Percentiles rank a stretch among this genome's conserved stretches.
These are phyloP conservation scores for Apoda limacodes DNA, from an alignment of 2,888 invertebrate species.

Conservation along the genomic window DNA sequence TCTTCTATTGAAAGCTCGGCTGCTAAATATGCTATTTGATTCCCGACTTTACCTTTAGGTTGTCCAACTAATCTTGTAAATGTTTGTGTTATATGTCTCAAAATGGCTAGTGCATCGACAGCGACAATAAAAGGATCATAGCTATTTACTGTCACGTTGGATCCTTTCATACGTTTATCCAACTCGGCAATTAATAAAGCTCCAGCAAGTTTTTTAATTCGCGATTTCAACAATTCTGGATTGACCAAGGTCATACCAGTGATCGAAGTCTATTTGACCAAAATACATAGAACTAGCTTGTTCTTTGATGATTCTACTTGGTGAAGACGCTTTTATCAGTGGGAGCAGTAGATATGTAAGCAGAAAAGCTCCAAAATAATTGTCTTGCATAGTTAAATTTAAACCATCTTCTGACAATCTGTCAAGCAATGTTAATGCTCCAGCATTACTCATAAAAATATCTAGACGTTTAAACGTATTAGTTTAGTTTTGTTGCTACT, in stretches of 20 bases:
- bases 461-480: conserved; percentile 48
- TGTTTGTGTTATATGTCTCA: conserved; percentile 28
- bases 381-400: conserved; percentile 75
- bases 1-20: conserved; percentile 31
- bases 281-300: conserved; percentile 69
- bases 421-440: conserved; percentile 49
- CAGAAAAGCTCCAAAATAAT: conserved; percentile 79
- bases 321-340: conserved; percentile 60
- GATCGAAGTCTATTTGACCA: conserved; percentile 47
- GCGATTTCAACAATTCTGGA: conserved; percentile 34
- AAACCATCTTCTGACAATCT: conserved; percentile 72
- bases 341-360: conserved; percentile 75
- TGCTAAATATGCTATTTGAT: conserved; percentile 42
- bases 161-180: conserved; percentile 59
- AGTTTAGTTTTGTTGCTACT: conserved; percentile 61
- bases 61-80: conserved; percentile 41
- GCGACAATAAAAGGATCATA: conserved; percentile 64
- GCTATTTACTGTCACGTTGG: conserved; percentile 73
- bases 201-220: conserved; percentile 71
- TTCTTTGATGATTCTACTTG: conserved; percentile 74
- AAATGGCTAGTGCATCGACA: conserved; percentile 33
- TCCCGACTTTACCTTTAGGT: conserved; percentile 41
- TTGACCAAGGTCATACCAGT: conserved; percentile 43
- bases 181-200: conserved; percentile 73
- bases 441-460: conserved; percentile 71